Base-by-base conservation (phyloP, 30 jellyfish, hydroid and myxozoan genomes). In the Cassiopea andromeda region DNA sequence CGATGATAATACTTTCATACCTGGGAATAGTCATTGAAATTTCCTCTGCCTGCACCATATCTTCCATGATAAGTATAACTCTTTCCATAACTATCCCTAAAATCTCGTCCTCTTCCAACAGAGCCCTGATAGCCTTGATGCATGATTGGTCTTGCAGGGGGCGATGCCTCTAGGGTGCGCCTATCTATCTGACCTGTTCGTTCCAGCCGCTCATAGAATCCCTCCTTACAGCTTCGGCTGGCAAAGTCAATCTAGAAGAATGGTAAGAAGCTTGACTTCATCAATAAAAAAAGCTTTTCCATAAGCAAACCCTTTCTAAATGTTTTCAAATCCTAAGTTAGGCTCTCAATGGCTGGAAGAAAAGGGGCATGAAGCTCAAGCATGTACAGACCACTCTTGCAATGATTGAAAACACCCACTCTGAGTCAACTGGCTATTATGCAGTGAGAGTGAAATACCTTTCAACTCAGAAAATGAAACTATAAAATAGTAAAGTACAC, bases 191-290 rank as follows among this genome's bases (percentile, higher is more conserved):
- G 94, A 16, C 99, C 99, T 57, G 93, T 74, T 45, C 92, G 86
- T 64, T 96, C 99, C 99, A 96, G 91, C 8, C 99, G 90, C 66
- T 79, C 92, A 76, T 96, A 96, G 88, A 91, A 96, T 1, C 98
- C 98, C 1, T 96, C 99, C 69, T 95, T 97, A 73, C 99, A 91
- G 50, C 98, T 90, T 9, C 97, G 97, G 84, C 99, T 96, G 27
- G 99, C 99, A 73, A 85, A 96, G 74, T 96, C 99, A 44, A 96
- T 97, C 99, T 96, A 50, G 68, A 80, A 64, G 15, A 14, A 64
- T 13, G 6, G 15, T 17, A 64, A 5, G 27, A 2, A 6, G 64
- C 10, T 54, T 54, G 12, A 54, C 12, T 10, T 54, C 64, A 3
- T 3, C 64, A 54, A 3, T 10, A 54, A 0, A 54, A 3, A 54